phyloP scores from a whole-genome alignment of 2,797 vertebrate genomes.

The Acanthiza pusilla region DNA sequence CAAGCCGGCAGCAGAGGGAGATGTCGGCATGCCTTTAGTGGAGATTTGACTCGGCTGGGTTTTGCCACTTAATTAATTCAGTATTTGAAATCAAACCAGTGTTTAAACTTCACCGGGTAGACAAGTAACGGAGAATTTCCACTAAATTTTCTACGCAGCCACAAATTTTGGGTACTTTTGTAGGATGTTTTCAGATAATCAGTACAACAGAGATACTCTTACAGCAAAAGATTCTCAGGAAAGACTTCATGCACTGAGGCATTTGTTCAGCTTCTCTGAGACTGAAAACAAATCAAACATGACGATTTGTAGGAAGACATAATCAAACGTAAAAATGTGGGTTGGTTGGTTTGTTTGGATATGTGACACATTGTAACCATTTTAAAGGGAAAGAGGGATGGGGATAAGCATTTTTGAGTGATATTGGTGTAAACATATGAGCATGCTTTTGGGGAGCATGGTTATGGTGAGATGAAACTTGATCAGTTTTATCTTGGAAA shows the following conservation, averaged over 20 bases:
- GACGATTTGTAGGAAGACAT: background rate
- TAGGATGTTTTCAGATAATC: constrained; percentile 38
- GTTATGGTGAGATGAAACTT: background rate
- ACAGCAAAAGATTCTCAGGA: constrained; percentile 8
- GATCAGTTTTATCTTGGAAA: background rate
- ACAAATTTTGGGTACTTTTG: constrained; percentile 60
- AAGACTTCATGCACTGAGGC: constrained; percentile 33
- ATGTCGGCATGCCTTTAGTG: constrained; percentile 62
- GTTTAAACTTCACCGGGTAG: constrained; percentile 61
- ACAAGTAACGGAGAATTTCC: constrained; percentile 66
- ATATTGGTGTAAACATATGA: background rate
- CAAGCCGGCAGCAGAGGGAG: constrained; percentile 71
- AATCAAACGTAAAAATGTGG: background rate
- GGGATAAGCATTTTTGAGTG: background rate
- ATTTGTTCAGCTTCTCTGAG: constrained; percentile 58
- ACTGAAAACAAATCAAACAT: constrained; percentile 31
- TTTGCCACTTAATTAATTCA: constrained; percentile 54
- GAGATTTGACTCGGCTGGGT: background rate
- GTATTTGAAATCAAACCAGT: constrained; percentile 61
- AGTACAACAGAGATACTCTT: constrained; percentile 28
- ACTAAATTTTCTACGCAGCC: constrained; percentile 59
- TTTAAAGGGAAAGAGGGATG: background rate
- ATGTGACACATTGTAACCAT: background rate
- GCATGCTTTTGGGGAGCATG: background rate
- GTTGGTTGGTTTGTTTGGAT: background rate